phyloP scores from a whole-genome alignment of 2,888 invertebrate genomes.

The Polyommatus icarus region DNA sequence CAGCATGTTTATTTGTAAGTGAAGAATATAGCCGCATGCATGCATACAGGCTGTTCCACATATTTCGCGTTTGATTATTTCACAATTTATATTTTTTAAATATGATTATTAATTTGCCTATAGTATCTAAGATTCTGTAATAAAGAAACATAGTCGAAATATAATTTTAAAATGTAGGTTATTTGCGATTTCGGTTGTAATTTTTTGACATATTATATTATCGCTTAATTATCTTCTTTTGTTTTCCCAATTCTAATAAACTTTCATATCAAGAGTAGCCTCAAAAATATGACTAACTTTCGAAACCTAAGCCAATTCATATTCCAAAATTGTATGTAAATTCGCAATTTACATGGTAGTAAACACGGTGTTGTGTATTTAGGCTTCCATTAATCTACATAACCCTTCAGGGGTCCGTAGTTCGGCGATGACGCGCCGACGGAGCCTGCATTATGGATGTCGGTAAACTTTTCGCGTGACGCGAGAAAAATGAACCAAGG shows the following conservation, averaged over 20 bases:
- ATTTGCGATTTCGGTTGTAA: not conserved
- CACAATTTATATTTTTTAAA: no score
- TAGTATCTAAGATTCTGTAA: no score
- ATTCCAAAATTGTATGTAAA: not conserved
- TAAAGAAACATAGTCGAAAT: no score
- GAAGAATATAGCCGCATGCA: constrained; percentile 57
- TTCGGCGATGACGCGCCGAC: constrained; percentile 79
- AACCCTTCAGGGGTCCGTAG: constrained; percentile 64
- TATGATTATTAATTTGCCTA: no score
- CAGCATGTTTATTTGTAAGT: constrained; percentile 77
- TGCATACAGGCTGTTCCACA: not conserved
- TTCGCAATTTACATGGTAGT: not conserved
- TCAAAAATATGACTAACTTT: not conserved
- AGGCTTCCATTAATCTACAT: constrained; percentile 42
- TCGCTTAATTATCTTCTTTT: not conserved
- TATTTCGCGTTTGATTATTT: not conserved
- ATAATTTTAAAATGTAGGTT: no score
- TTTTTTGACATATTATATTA: not conserved
- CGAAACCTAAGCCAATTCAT: not conserved
- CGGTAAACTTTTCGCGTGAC: constrained; percentile 70
- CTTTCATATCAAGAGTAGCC: not conserved
- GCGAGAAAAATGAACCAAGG: constrained; percentile 78
- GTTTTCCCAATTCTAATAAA: no score
- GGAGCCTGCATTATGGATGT: constrained; percentile 76
- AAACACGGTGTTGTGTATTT: constrained; percentile 27